Percentiles rank a stretch among this genome's conserved stretches.
Evolutionary conservation across 2,113 vertebrate genomes (phyloP).

Genomic region (Gallinago paraguaiae): DNA sequence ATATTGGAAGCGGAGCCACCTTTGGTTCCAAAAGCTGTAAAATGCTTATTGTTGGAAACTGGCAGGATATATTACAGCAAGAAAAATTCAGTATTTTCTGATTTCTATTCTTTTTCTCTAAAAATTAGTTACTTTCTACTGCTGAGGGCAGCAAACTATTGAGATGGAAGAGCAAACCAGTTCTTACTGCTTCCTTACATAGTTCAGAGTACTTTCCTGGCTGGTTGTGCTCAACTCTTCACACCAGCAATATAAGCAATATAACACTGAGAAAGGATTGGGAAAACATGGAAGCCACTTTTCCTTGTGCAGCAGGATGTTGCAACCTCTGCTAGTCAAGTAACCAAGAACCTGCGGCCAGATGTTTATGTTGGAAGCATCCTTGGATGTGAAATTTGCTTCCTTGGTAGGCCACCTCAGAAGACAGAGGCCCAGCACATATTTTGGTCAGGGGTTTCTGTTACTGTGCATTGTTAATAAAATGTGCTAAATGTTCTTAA

Average conservation of each 20-base stretch:
- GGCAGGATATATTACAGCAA: neutral
- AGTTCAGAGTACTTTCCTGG: neutral
- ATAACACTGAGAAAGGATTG: neutral
- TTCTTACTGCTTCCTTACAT: neutral
- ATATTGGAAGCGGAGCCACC: neutral
- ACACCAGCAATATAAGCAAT: neutral
- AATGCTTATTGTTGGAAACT: neutral
- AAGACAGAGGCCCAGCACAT: neutral
- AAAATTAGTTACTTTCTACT: neutral
- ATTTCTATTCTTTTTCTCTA: neutral
- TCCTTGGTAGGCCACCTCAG: neutral
- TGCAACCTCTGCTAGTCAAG: neutral
- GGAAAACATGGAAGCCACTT: neutral
- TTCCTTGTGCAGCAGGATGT: fast-evolving
- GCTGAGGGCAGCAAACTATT: neutral
- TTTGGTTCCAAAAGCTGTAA: neutral
- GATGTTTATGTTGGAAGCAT: neutral
- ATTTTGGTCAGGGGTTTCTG: conserved; percentile 39
- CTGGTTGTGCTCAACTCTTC: neutral
- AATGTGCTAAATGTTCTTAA: conserved; percentile 29
- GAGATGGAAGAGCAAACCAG: neutral
- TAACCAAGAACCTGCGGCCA: neutral
- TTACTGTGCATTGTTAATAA: conserved; percentile 9
- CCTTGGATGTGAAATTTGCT: neutral
- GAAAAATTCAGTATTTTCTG: neutral